Base-by-base conservation (phyloP, 2,113 vertebrate genomes). In the Okapia johnstoni region DNA sequence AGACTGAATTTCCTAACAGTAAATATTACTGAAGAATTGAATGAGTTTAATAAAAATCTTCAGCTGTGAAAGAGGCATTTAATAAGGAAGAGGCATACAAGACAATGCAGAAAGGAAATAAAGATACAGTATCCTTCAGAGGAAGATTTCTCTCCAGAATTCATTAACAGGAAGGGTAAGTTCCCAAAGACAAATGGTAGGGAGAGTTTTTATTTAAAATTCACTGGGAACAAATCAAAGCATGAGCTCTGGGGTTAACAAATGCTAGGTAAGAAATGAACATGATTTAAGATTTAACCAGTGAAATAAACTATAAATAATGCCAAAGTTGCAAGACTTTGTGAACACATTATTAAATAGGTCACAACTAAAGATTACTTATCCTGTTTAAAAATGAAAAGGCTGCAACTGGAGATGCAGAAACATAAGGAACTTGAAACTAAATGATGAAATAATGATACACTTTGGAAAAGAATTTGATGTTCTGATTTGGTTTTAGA, bases 301-400 rank as follows among this genome's bases (percentile, higher is more conserved):
- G 50, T 83, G 50, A 95, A 80, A 97, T 85, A 84, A 12, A 93
- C 50, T 73, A 54, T 93, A 57, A 94, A 91, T 84, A 90, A 66
- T 30, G 17, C 46, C 60, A 58, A 25, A 7, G 33, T 40, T 95
- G 66, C 91, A 89, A 61, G 77, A 94, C 83, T 96, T 88, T 84
- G 87, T 63, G 50, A 89, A 16, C 61, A 3, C 63, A 76, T 91
- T 95, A 96, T 79, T 96, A 97, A 94, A 63, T 76, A 96, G 95
- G 98, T 95, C 95, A 96, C 83, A 93, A 89, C 79, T 86, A 93
- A 96, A 92, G 90, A 97, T 87, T 85, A 95, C 87, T 61, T 89
- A 43, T 93, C 93, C 93, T 97, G 92, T 97, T 97, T 97, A 97
- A 98, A 98, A 97, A 98, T 97, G 95, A 95, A 98, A 97, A 96